Evolutionary conservation across 2,113 vertebrate species (phyloP), one percentile per base, ranked within the genome.

Genomic region (Pungitius pungitius): DNA sequence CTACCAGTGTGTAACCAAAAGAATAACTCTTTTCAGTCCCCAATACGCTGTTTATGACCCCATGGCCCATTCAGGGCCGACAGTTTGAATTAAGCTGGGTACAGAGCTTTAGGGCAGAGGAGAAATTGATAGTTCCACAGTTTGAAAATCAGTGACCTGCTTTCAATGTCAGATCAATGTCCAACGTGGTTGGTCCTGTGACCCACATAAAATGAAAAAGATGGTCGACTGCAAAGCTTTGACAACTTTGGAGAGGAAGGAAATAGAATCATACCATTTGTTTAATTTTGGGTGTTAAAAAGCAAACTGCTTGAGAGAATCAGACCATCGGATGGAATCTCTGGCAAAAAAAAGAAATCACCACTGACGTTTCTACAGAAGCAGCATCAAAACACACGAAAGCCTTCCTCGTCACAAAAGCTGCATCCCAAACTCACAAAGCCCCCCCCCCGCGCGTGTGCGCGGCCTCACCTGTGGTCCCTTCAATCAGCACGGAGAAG

Each of bases 141-240:
- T 82, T 87, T 78, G 72, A 57, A 76, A 78, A 81, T 43, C 65
- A 37, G 54, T 89, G 92, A 92, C 90, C 88, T 77, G 78, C 64
- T 91, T 90, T 76, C 73, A 84, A 79, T 35, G 33, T 69, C 68
- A 85, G 56, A 93, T 93, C 90, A 87, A 93, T 93, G 75, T 51
- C 61, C 60, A 78, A 78, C 69, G 80, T 27, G 58, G 57, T 61
- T 52, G 40, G 47, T 56, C 49, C 69, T 82, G 84, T 86, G 87
- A 85, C 92, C 92, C 71, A 89, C 72, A 92, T 88, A 6, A 8
- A 35, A 8, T 30, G 54, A 58, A 60, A 24, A 39, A 24, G 35
- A 40, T 14, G 54, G 40, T 84, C 49, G 27, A 85, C 73, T 49
- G 1, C 13, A 58, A 61, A 70, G 60, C 72, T 59, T 35, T 26